A percentile compares a stretch with the other conserved stretches of the same genome.
Conservation (phyloP, 2,888 invertebrate genomes). For the Deroplatys truncata region DNA sequence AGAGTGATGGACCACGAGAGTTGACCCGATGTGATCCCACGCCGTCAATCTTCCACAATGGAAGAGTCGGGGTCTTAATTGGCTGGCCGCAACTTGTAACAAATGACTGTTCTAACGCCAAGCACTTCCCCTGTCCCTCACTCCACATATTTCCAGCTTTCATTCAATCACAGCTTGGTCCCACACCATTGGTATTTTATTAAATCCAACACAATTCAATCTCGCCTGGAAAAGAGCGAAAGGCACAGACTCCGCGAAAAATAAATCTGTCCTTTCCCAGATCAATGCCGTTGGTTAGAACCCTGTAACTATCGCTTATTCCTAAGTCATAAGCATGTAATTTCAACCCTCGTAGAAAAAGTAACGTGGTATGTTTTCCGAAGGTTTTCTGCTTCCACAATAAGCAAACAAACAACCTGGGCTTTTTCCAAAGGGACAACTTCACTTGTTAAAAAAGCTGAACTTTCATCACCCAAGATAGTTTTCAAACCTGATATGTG, state of each 20-base stretch:
- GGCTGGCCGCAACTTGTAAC: not conserved
- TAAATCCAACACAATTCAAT: not conserved
- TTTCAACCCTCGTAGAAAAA: not conserved
- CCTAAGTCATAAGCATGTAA: not conserved
- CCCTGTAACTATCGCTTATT: not conserved
- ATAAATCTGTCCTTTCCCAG: not conserved
- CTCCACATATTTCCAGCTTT: not conserved
- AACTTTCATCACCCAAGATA: too few species aligned
- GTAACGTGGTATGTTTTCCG: not conserved
- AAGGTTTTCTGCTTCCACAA: not conserved
- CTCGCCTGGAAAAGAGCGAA: not conserved
- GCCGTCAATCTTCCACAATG: not conserved
- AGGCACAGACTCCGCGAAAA: not conserved
- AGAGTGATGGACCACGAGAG: not conserved
- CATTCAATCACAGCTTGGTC: not conserved
- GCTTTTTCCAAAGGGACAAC: too few species aligned
- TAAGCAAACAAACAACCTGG: not conserved
- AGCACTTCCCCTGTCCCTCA: not conserved
- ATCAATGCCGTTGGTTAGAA: not conserved
- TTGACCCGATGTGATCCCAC: not conserved
- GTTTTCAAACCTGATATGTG: too few species aligned
- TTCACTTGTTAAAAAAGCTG: too few species aligned
- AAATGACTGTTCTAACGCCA: constrained; percentile 4
- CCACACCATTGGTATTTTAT: not conserved
- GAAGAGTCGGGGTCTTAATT: not conserved